Evolutionary conservation across 2,888 invertebrate genomes (phyloP).

Genomic region (Agriopis marginaria): DNA sequence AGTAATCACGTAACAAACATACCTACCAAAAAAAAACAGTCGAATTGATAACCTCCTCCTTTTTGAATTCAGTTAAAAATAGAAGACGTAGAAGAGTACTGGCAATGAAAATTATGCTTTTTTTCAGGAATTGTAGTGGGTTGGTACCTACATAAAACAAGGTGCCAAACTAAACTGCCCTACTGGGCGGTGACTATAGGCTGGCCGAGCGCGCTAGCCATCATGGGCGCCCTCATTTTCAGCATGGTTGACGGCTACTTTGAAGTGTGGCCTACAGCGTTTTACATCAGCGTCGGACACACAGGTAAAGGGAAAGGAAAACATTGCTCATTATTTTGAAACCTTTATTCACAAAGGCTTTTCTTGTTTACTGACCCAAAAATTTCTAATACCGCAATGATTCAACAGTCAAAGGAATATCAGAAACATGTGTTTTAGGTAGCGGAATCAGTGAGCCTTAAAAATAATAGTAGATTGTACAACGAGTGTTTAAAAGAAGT

Average conservation of each 20-base stretch:
- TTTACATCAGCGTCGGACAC: constrained; percentile 91
- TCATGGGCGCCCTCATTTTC: constrained; percentile 88
- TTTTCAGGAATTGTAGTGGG: constrained; percentile 89
- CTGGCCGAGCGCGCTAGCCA: constrained; percentile 87
- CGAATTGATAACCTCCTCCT: no score
- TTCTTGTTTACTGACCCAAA: neutral
- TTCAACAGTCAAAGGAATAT: constrained; percentile 17
- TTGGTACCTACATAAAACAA: constrained; percentile 89
- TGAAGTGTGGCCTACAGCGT: constrained; percentile 88
- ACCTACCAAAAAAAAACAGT: no score
- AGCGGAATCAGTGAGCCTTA: constrained; percentile 24
- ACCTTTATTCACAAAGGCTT: constrained; percentile 14
- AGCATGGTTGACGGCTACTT: constrained; percentile 89
- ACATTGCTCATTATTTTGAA: constrained; percentile 18
- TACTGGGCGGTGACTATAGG: constrained; percentile 84
- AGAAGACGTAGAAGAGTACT: no score
- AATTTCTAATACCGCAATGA: constrained; percentile 11
- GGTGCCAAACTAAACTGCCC: constrained; percentile 88
- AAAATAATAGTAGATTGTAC: neutral
- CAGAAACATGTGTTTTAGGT: constrained; percentile 25
- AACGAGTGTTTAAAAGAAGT: no score
- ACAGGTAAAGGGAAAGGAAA: constrained; percentile 76
- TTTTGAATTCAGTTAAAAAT: no score
- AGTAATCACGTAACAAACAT: no score
- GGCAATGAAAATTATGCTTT: neutral